Evolutionary conservation across 1,140 invertebrate species (phyloP).

Genomic region (Paramacrobiotus metropolitanus): DNA sequence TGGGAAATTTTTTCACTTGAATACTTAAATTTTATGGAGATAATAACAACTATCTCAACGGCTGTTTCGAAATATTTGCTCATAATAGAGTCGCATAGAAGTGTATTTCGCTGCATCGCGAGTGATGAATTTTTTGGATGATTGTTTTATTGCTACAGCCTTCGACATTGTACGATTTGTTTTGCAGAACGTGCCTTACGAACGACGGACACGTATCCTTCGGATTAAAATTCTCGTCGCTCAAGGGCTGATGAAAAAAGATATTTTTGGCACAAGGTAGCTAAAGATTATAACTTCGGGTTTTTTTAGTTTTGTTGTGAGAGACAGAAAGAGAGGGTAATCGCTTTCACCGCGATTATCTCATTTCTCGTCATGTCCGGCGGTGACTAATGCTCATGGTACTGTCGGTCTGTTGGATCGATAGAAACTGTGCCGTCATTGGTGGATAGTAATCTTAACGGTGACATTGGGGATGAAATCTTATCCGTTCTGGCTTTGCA

Average conservation of each 20-base stretch:
- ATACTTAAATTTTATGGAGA: neutral
- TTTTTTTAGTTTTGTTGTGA: too few species aligned
- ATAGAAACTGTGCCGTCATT: slow-evolving; percentile 7
- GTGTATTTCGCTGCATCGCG: too few species aligned
- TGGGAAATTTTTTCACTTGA: neutral
- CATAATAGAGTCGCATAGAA: too few species aligned
- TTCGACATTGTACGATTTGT: neutral
- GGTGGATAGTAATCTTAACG: slow-evolving; percentile 7
- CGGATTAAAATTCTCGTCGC: slow-evolving; percentile 45
- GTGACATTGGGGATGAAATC: slow-evolving; percentile 11
- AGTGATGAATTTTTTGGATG: neutral
- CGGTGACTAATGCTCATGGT: slow-evolving; percentile 1
- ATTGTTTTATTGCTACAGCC: neutral
- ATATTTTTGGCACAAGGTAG: slow-evolving; percentile 90
- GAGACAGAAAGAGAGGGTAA: too few species aligned
- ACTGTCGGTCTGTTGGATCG: neutral
- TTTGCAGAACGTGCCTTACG: neutral
- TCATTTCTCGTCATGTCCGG: too few species aligned
- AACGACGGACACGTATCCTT: slow-evolving; percentile 14
- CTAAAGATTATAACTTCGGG: too few species aligned
- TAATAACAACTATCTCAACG: neutral
- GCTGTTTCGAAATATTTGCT: too few species aligned
- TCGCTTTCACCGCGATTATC: too few species aligned
- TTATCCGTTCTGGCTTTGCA: slow-evolving; percentile 25
- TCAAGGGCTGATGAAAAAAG: slow-evolving; percentile 76